phyloP scores from a whole-genome alignment of 2,797 vertebrate genomes.

The Sebastes iracundus region DNA sequence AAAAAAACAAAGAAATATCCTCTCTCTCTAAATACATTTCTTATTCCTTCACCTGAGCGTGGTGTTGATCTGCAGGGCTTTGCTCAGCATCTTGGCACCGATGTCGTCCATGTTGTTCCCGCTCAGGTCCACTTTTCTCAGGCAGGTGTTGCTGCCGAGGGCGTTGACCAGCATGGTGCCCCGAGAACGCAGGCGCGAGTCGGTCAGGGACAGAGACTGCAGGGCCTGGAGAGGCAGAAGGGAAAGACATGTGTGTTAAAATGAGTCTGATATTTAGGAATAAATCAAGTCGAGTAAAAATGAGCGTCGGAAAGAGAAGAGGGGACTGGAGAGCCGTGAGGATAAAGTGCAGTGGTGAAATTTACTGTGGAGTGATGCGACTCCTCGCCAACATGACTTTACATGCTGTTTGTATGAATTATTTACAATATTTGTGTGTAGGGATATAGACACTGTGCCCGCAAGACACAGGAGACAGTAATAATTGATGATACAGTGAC shows the following conservation, averaged over 20 bases:
- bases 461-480: conserved; percentile 28
- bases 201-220: conserved; percentile 88
- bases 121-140: conserved; percentile 91
- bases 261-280: not conserved
- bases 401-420: conserved; percentile 63
- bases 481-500: conserved; percentile 60
- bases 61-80: conserved; percentile 89
- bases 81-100: conserved; percentile 94
- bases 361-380: conserved; percentile 33
- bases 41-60: conserved; percentile 75
- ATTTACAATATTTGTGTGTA: conserved; percentile 55
- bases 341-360: conserved; percentile 9
- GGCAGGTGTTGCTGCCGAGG: conserved; percentile 91
- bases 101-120: conserved; percentile 93
- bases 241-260: not conserved
- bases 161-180: conserved; percentile 91
- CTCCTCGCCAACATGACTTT: conserved; percentile 31
- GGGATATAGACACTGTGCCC: conserved; percentile 42
- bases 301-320: not conserved
- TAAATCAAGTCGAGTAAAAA: conserved; percentile 10
- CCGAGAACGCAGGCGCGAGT: conserved; percentile 89
- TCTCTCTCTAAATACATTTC: not conserved
- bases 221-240: conserved; percentile 78
- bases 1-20: not conserved
- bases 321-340: not conserved